These are phyloP conservation scores for Pseudoips prasinana DNA, from an alignment of 2,888 invertebrate species.

Conservation along the genomic window DNA sequence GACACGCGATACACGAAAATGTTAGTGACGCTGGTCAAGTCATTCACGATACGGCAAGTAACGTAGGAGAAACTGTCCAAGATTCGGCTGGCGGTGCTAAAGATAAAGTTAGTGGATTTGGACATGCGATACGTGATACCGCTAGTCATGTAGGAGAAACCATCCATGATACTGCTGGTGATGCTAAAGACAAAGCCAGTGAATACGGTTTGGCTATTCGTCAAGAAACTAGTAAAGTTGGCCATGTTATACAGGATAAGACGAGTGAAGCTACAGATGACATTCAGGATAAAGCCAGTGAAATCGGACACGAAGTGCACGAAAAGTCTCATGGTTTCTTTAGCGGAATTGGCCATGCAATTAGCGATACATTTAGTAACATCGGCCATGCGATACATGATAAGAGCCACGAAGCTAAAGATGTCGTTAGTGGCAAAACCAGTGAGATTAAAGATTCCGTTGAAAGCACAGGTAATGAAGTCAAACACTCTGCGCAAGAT, in stretches of 20 bases:
- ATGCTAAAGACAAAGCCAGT: slow-evolving; percentile 32
- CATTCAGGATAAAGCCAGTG: slow-evolving; percentile 22
- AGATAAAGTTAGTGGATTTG: slow-evolving; percentile 18
- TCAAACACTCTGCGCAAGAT: slow-evolving; percentile 25
- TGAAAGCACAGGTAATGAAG: slow-evolving; percentile 21
- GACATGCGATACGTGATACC: slow-evolving; percentile 30
- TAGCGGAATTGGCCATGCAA: slow-evolving; percentile 30
- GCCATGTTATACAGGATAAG: slow-evolving; percentile 20
- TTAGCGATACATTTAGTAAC: slow-evolving; percentile 33
- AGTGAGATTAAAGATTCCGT: slow-evolving; percentile 32
- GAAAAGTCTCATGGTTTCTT: slow-evolving; percentile 33
- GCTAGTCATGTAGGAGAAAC: slow-evolving; percentile 11
- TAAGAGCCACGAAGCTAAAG: slow-evolving; percentile 34
- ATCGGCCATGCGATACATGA: slow-evolving; percentile 31
- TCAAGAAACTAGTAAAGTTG: slow-evolving; percentile 2
- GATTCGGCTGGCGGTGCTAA: slow-evolving; percentile 19
- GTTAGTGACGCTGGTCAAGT: no score
- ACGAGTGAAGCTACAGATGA: slow-evolving; percentile 22
- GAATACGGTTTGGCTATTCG: slow-evolving; percentile 32
- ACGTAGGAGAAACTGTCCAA: slow-evolving; percentile 19
- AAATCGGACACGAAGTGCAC: slow-evolving; percentile 24
- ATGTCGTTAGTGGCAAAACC: slow-evolving; percentile 26
- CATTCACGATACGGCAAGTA: no score
- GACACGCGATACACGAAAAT: slow-evolving; percentile 28
- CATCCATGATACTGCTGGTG: slow-evolving; percentile 39